Evolutionary conservation across 1,140 invertebrate species (phyloP).

Genomic region (Linepithema humile): DNA sequence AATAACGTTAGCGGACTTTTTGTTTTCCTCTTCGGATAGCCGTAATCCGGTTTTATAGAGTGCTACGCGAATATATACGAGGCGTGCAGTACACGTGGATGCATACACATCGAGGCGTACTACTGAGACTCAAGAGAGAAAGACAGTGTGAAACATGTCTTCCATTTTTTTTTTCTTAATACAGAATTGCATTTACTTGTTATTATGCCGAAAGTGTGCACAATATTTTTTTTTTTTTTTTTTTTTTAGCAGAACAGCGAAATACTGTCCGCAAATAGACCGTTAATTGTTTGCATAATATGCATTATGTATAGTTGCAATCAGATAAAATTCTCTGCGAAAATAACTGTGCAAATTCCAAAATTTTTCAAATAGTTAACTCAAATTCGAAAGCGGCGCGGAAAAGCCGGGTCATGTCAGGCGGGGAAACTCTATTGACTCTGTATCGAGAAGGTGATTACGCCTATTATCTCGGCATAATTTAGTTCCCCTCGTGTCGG

Average conservation of each 20-base stretch:
- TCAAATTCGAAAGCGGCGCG: not conserved
- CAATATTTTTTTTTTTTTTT: not conserved
- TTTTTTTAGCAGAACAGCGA: not conserved
- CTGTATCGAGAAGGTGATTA: not conserved
- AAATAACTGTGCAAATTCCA: not conserved
- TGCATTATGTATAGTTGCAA: not conserved
- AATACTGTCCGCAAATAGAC: not conserved
- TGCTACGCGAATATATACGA: constrained; percentile 58
- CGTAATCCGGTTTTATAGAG: constrained; percentile 68
- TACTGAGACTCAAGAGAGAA: not conserved
- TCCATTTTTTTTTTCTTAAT: not conserved
- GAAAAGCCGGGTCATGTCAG: not conserved
- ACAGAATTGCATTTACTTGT: not conserved
- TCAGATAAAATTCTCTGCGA: not conserved
- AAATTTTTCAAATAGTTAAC: not conserved
- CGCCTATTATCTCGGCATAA: constrained; percentile 45
- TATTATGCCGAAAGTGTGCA: not conserved
- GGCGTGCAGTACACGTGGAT: constrained; percentile 20
- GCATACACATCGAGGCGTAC: not conserved
- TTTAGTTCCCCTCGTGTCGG: not conserved
- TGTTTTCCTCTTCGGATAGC: constrained; percentile 70
- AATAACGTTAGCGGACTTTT: constrained; percentile 76
- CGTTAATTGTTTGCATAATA: not conserved
- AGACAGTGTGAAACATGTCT: not conserved
- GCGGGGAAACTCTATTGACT: not conserved